Conservation (phyloP, 2,888 invertebrate genomes). For the Lithophane ornitopus region DNA sequence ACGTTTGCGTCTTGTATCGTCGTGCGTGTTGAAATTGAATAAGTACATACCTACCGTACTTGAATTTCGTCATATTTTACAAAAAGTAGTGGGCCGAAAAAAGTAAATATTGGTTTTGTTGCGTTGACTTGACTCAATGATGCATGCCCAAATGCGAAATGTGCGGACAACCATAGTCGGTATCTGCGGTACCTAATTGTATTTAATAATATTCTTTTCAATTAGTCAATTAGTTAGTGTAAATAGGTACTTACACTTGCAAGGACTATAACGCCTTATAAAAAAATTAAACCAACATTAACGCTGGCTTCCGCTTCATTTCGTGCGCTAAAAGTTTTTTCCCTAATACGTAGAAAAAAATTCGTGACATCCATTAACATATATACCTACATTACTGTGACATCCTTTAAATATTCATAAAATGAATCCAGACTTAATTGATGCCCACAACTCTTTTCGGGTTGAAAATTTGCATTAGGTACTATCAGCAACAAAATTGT, state of each 20-base stretch:
- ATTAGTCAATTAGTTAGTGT: constrained; percentile 9
- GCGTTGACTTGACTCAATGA: not conserved
- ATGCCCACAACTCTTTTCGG: not conserved
- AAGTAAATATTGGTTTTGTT: constrained; percentile 30
- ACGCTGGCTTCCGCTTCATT: not conserved
- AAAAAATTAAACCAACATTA: not conserved
- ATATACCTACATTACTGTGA: too few relatives aligned
- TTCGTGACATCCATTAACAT: not conserved
- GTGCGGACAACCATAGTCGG: not conserved
- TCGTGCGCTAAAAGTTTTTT: not conserved
- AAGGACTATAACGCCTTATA: not conserved
- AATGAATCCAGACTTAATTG: not conserved
- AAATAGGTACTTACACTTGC: not conserved
- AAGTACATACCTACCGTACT: constrained; percentile 1
- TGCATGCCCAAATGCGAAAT: constrained; percentile 1
- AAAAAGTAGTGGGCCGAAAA: constrained; percentile 25
- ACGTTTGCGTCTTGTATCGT: constrained; percentile 25
- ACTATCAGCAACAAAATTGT: not conserved
- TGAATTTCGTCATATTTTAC: constrained; percentile 25
- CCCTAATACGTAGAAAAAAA: not conserved
- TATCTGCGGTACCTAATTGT: not conserved
- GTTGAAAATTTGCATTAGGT: not conserved
- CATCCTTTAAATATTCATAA: not conserved
- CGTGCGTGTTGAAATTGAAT: constrained; percentile 17
- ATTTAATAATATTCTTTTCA: constrained; percentile 3